Evolutionary conservation across 2,888 invertebrate genomes (phyloP).

Genomic region (Patella caerulea): DNA sequence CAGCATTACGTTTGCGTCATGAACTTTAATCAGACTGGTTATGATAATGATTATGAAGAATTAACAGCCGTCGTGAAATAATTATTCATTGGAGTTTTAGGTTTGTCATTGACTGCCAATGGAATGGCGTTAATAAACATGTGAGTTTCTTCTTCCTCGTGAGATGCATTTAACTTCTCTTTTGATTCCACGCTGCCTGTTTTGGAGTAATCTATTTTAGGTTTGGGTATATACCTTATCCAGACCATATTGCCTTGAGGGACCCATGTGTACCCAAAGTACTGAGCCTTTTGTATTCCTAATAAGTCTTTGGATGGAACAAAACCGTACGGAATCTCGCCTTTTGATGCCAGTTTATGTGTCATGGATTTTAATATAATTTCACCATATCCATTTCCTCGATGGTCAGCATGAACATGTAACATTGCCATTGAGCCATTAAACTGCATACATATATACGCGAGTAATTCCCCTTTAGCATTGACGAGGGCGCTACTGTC

Average conservation of each 20-base stretch:
- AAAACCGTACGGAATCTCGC: slow-evolving; percentile 58
- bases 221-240: slow-evolving; percentile 43
- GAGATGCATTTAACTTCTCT: slow-evolving; percentile 12
- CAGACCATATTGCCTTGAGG: slow-evolving; percentile 63
- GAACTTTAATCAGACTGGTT: too few species aligned
- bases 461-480: slow-evolving; percentile 49
- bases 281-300: slow-evolving; percentile 49
- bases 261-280: slow-evolving; percentile 62
- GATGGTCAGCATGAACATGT: slow-evolving; percentile 55
- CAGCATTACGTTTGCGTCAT: too few species aligned
- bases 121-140: slow-evolving; percentile 23
- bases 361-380: slow-evolving; percentile 57
- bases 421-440: slow-evolving; percentile 64
- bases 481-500: slow-evolving; percentile 59
- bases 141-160: slow-evolving; percentile 13
- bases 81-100: slow-evolving; percentile 9
- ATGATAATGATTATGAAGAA: too few species aligned
- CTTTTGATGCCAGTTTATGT: slow-evolving; percentile 47
- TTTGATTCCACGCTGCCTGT: background rate
- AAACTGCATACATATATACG: slow-evolving; percentile 64
- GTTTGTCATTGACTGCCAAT: slow-evolving; percentile 14
- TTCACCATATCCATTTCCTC: slow-evolving; percentile 54
- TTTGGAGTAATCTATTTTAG: background rate
- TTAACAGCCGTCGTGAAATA: background rate
- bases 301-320: slow-evolving; percentile 55